Conservation (phyloP, 2,888 invertebrate species). For the Trachelus iudaicus region DNA sequence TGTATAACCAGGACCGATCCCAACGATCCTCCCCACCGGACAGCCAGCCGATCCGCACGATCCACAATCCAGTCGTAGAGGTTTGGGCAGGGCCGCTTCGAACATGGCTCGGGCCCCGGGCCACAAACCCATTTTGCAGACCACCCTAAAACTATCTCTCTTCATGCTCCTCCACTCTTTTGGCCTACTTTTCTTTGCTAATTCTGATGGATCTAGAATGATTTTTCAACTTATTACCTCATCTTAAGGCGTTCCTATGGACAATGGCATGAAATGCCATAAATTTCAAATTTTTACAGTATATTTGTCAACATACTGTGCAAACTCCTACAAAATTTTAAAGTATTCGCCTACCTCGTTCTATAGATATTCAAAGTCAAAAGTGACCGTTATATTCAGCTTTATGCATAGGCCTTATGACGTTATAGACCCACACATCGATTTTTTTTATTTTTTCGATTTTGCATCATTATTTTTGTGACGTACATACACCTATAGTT, state of each 20-base stretch:
- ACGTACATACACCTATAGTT: no score
- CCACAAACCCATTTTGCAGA: background rate
- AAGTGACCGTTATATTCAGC: no score
- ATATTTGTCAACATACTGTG: no score
- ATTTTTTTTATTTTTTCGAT: no score
- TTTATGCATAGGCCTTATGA: no score
- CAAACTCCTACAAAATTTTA: no score
- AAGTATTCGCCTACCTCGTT: no score
- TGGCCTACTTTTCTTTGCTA: background rate
- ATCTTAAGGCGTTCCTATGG: background rate
- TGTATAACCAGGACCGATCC: slow-evolving; percentile 20
- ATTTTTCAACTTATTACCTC: background rate
- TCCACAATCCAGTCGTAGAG: slow-evolving; percentile 24
- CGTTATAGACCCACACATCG: no score
- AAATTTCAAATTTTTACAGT: no score
- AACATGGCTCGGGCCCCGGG: background rate
- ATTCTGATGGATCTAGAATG: background rate
- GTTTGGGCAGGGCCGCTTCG: slow-evolving; percentile 42
- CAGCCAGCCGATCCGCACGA: slow-evolving; percentile 9
- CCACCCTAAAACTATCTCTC: background rate
- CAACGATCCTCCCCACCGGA: background rate
- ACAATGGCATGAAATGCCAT: no score
- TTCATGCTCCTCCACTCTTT: background rate
- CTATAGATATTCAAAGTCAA: no score
- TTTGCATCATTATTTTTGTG: no score